Conservation (phyloP, 2,888 invertebrate genomes). For the Carabus problematicus region DNA sequence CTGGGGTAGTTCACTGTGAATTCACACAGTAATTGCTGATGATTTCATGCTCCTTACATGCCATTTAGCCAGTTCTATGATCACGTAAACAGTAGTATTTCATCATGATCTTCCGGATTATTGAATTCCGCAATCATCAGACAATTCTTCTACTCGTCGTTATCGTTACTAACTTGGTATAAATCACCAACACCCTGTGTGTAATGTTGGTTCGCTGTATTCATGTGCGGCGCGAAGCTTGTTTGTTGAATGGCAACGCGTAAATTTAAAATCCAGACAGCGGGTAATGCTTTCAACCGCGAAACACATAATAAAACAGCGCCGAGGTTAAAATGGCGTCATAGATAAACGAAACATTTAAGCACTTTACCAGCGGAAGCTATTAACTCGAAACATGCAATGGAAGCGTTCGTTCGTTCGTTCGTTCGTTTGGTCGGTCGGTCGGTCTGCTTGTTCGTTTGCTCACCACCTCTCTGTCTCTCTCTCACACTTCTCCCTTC, state of each 20-base stretch:
- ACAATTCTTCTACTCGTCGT: no score
- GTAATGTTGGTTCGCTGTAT: not conserved
- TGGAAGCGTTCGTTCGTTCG: constrained; percentile 43
- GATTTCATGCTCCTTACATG: no score
- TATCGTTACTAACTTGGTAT: no score
- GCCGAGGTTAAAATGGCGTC: constrained; percentile 43
- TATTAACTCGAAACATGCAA: constrained; percentile 50
- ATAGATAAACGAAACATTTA: constrained; percentile 49
- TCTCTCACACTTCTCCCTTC: not conserved
- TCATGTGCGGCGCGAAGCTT: constrained; percentile 9
- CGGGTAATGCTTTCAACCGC: constrained; percentile 40
- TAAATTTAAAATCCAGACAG: constrained; percentile 42
- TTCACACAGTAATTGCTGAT: no score
- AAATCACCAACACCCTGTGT: no score
- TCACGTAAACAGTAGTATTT: no score
- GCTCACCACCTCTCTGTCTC: not conserved
- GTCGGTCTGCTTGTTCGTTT: constrained; percentile 15
- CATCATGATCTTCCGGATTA: no score
- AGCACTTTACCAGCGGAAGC: constrained; percentile 50
- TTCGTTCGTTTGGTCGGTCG: not conserved
- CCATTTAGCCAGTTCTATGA: no score
- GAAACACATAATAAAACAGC: constrained; percentile 43
- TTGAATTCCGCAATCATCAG: no score
- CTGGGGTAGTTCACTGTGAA: no score
- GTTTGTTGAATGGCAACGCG: constrained; percentile 22